Evolutionary conservation across 2,888 invertebrate species (phyloP).

Genomic region (Morpho achilles): DNA sequence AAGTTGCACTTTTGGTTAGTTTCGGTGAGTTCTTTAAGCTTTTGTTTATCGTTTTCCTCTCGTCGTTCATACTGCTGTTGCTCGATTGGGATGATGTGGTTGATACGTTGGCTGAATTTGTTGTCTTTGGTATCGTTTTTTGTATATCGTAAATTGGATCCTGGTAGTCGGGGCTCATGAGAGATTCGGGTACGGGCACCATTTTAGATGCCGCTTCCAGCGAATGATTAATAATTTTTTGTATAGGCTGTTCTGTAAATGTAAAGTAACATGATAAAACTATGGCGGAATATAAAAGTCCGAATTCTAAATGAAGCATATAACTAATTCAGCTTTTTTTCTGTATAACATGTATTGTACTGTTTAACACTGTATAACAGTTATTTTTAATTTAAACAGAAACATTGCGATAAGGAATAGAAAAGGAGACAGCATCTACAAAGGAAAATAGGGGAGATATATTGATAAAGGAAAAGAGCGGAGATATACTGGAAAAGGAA

Average conservation of each 20-base stretch:
- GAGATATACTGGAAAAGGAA: no score
- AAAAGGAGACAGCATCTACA: no score
- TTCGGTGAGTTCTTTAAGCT: slow-evolving; percentile 64
- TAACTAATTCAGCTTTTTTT: no score
- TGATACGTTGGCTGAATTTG: slow-evolving; percentile 40
- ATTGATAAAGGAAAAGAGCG: neutral
- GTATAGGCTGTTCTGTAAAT: slow-evolving; percentile 24
- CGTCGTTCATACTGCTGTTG: slow-evolving; percentile 58
- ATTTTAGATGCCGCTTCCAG: slow-evolving; percentile 91
- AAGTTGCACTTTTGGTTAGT: slow-evolving; percentile 66
- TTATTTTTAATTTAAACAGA: neutral
- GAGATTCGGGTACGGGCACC: slow-evolving; percentile 91
- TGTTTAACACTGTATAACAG: no score
- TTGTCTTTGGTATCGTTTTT: slow-evolving; percentile 51
- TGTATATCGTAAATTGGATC: slow-evolving; percentile 73
- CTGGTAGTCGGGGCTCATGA: slow-evolving; percentile 90
- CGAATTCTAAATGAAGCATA: no score
- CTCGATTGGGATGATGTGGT: slow-evolving; percentile 57
- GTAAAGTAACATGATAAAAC: neutral
- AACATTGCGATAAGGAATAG: no score
- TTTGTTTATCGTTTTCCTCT: slow-evolving; percentile 42
- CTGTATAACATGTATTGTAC: no score
- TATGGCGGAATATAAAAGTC: no score
- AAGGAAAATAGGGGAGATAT: neutral
- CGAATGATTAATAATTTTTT: slow-evolving; percentile 72